Percentiles rank a stretch among this genome's conserved stretches.
Evolutionary conservation across 2,888 invertebrate species (phyloP).

Genomic region (Xestia c-nigrum): DNA sequence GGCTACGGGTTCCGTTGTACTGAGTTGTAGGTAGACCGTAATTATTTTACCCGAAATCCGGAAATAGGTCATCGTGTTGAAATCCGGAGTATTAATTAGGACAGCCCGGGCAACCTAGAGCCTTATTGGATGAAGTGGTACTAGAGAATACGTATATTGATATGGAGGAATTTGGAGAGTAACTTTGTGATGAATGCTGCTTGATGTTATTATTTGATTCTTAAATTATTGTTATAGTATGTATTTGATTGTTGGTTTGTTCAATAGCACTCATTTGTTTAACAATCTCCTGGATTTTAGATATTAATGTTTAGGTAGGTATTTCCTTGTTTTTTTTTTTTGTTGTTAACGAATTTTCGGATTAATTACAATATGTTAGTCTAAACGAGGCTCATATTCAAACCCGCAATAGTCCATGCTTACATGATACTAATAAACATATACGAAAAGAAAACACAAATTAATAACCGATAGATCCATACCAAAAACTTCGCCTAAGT

Average conservation of each 20-base stretch:
- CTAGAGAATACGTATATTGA: neutral
- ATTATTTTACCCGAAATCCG: neutral
- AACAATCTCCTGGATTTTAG: neutral
- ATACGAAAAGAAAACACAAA: too few relatives aligned
- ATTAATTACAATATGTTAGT: too few relatives aligned
- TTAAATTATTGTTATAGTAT: neutral
- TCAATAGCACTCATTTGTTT: neutral
- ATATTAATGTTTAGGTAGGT: neutral
- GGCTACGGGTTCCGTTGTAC: neutral
- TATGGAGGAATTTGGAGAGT: neutral
- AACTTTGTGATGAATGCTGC: neutral
- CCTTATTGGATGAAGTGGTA: neutral
- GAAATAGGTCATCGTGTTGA: neutral
- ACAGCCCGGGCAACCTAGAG: neutral
- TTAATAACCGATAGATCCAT: too few relatives aligned
- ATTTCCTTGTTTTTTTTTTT: neutral
- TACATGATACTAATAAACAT: too few relatives aligned
- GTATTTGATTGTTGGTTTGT: neutral
- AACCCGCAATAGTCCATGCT: too few relatives aligned
- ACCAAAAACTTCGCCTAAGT: too few relatives aligned
- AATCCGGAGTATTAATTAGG: neutral
- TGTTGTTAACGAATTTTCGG: neutral
- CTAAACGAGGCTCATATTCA: too few relatives aligned
- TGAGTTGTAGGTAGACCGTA: neutral
- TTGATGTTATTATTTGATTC: neutral